Percentiles rank a stretch among this genome's conserved stretches.
Conservation (phyloP, 2,888 invertebrate species). For the Agonopterix alstromeriana region DNA sequence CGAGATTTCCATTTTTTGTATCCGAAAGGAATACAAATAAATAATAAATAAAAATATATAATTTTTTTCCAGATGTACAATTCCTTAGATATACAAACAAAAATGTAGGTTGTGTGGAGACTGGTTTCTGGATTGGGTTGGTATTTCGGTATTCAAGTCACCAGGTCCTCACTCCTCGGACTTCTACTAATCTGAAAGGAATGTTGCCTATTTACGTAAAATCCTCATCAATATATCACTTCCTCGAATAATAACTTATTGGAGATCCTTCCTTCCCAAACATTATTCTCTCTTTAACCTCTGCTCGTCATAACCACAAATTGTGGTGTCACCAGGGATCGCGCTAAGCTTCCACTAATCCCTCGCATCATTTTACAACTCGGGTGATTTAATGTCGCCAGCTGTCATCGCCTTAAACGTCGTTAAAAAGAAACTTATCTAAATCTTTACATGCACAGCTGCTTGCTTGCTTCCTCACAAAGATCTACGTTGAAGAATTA, state of each 20-base stretch:
- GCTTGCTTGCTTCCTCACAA: conserved; percentile 6
- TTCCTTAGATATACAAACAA: no score
- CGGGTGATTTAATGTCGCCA: conserved; percentile 51
- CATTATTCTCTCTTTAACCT: conserved; percentile 15
- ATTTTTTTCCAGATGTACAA: no score
- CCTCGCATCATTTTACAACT: conserved; percentile 23
- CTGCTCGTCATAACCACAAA: conserved; percentile 30
- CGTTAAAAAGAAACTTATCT: conserved; percentile 16
- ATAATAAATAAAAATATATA: no score
- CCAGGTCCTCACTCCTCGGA: no score
- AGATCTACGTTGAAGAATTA: not conserved
- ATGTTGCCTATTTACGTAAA: not conserved
- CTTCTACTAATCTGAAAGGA: no score
- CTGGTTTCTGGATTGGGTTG: no score
- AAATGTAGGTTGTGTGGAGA: no score
- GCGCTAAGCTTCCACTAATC: conserved; percentile 40
- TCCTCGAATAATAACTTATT: not conserved
- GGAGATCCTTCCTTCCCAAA: conserved; percentile 11
- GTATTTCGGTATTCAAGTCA: no score
- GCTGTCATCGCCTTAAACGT: conserved; percentile 52
- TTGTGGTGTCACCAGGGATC: conserved; percentile 31
- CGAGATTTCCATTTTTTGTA: not conserved
- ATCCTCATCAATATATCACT: not conserved
- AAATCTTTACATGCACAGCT: conserved; percentile 17
- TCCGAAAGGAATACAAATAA: not conserved